Conservation (phyloP, 2,888 invertebrate genomes). For the Dorcus hopei region DNA sequence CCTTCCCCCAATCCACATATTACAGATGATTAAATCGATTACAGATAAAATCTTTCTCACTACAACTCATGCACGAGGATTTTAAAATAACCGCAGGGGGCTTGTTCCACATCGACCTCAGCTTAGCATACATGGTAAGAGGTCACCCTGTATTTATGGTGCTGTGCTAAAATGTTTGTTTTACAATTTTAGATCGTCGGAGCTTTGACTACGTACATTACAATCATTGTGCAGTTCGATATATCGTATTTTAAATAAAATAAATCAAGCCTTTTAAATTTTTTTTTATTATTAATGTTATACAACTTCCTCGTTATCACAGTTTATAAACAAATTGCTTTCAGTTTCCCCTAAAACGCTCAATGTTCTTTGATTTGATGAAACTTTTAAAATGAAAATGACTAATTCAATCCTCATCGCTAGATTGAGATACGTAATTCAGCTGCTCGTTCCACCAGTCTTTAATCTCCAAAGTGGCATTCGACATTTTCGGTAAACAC, state of each 20-base stretch:
- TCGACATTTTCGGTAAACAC: constrained; percentile 52
- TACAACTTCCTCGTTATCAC: no score
- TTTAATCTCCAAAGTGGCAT: constrained; percentile 68
- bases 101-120: background rate
- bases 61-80: background rate
- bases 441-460: constrained; percentile 86
- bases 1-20: no score
- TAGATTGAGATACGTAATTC: constrained; percentile 60
- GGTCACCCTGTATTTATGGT: background rate
- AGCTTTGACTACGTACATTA: background rate
- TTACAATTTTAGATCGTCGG: background rate
- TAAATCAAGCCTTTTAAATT: background rate
- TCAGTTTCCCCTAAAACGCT: no score
- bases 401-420: constrained; percentile 53
- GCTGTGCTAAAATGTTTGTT: background rate
- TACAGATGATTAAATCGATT: background rate
- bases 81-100: background rate
- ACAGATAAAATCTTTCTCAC: background rate
- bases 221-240: background rate
- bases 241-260: background rate
- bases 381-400: background rate
- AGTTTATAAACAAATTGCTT: no score
- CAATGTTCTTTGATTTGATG: no score
- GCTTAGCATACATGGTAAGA: background rate
- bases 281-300: no score